Percentiles rank a stretch among this genome's conserved stretches.
These are phyloP conservation scores for Pachydiplax longipennis DNA, from an alignment of 2,888 invertebrate species.

Conservation along the genomic window DNA sequence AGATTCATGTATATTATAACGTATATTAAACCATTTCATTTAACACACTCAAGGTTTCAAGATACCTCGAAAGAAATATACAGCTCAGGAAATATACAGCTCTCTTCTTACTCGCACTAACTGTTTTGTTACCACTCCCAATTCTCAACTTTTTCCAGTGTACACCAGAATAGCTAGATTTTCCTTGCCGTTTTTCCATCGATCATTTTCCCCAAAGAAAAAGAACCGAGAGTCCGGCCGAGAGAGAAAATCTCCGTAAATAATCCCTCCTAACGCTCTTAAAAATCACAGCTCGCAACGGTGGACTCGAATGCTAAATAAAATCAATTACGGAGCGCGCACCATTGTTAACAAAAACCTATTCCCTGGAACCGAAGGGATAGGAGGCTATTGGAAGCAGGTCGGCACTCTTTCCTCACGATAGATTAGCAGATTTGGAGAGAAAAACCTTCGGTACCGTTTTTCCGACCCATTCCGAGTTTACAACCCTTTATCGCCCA, in stretches of 20 bases:
- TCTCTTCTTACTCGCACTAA: too few species aligned
- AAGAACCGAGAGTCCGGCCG: background rate
- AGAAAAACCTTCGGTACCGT: background rate
- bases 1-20: too few species aligned
- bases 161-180: background rate
- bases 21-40: too few species aligned
- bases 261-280: background rate
- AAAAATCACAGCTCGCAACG: background rate
- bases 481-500: background rate
- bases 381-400: background rate
- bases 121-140: too few species aligned
- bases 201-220: background rate
- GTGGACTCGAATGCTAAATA: background rate
- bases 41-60: too few species aligned
- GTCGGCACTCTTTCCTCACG: background rate
- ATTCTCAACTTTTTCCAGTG: background rate
- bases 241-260: slow-evolving; percentile 1
- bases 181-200: background rate
- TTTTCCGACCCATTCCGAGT: background rate
- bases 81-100: too few species aligned
- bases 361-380: background rate
- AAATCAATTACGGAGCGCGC: background rate
- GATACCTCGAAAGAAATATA: too few species aligned
- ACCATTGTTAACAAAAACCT: background rate
- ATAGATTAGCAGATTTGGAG: background rate